phyloP scores from a whole-genome alignment of 1,140 invertebrate genomes.

The Drosophila albomicans region DNA sequence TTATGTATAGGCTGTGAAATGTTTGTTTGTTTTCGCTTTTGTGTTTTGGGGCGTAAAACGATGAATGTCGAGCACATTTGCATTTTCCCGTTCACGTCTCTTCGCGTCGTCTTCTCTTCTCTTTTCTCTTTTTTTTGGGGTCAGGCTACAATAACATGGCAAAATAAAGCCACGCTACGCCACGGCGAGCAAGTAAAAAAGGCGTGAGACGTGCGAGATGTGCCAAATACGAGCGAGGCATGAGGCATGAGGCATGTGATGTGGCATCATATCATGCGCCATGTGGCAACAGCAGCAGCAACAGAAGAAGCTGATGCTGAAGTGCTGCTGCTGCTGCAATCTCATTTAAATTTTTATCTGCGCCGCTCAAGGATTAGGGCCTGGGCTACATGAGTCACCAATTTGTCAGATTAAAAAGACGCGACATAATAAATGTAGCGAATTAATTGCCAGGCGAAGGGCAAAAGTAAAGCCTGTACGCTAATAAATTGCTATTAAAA shows the following conservation, averaged over 20 bases:
- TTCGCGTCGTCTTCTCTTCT: too few relatives aligned
- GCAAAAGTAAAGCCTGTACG: conserved; percentile 33
- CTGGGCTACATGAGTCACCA: conserved; percentile 31
- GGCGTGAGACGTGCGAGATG: neutral
- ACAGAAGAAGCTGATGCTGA: neutral
- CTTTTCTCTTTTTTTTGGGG: conserved; percentile 22
- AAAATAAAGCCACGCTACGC: conserved; percentile 1
- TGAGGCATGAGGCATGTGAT: conserved; percentile 1
- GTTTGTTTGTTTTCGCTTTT: conserved; percentile 46
- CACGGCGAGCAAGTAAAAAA: neutral
- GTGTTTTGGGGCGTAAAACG: conserved; percentile 43
- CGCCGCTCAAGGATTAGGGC: conserved; percentile 19
- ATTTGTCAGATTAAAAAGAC: conserved; percentile 67
- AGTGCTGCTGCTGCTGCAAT: conserved; percentile 32
- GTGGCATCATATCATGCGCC: neutral
- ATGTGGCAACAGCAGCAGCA: too few relatives aligned
- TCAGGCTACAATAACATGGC: conserved; percentile 41
- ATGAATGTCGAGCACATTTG: conserved; percentile 50
- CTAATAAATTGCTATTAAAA: conserved; percentile 63
- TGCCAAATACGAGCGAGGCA: neutral
- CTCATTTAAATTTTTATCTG: conserved; percentile 45
- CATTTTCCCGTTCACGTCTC: conserved; percentile 17
- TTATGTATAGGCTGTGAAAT: conserved; percentile 38
- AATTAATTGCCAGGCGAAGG: conserved; percentile 61
- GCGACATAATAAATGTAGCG: conserved; percentile 59